Percentiles rank a stretch among this genome's conserved stretches.
These are phyloP conservation scores for Poecile atricapillus DNA, from an alignment of 2,113 vertebrate genomes.

Conservation along the genomic window DNA sequence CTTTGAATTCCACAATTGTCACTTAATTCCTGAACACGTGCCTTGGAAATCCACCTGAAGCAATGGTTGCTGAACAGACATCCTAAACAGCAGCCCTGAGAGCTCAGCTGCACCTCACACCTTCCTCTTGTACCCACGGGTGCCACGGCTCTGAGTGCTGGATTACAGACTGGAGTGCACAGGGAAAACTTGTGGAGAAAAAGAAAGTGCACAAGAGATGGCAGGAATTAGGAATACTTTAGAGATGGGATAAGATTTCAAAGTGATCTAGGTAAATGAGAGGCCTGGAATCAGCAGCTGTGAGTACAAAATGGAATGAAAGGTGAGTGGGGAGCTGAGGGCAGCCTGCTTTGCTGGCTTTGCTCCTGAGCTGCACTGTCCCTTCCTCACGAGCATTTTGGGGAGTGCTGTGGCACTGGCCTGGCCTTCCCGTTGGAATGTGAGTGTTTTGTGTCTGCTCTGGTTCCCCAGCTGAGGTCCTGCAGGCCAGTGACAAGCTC, in stretches of 20 bases:
- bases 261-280: not conserved
- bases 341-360: not conserved
- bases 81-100: not conserved
- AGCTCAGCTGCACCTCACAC: not conserved
- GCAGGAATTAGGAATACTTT: not conserved
- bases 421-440: rapidly evolving
- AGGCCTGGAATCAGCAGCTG: not conserved
- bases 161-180: not conserved
- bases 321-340: not conserved
- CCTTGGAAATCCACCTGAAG: not conserved
- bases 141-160: not conserved
- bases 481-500: slow-evolving; percentile 84
- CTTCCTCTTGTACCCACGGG: not conserved
- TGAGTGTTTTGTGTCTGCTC: not conserved
- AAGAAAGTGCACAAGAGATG: not conserved
- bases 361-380: not conserved
- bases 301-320: not conserved
- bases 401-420: not conserved
- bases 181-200: not conserved
- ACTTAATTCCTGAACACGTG: not conserved
- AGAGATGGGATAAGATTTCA: not conserved
- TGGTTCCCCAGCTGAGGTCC: slow-evolving; percentile 72
- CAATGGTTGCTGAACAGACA: not conserved
- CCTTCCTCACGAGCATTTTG: not conserved
- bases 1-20: not conserved